phyloP scores from a whole-genome alignment of 2,113 vertebrate species.

The Gopherus flavomarginatus region DNA sequence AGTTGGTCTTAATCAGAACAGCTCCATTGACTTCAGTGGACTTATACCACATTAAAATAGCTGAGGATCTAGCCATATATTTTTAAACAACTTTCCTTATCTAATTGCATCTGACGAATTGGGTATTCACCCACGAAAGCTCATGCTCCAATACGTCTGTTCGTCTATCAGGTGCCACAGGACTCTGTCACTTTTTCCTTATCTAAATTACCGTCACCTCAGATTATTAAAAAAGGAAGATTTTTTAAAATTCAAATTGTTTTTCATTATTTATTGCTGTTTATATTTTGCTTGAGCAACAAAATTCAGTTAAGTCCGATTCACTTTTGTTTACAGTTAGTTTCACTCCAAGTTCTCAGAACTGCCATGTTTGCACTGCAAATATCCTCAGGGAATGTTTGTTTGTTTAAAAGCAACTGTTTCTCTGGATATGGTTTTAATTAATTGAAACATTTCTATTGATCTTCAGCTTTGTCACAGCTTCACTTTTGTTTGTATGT shows the following conservation, averaged over 20 bases:
- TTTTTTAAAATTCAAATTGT: neutral
- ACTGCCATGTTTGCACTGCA: neutral
- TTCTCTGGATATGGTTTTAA: neutral
- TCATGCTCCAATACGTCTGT: no score
- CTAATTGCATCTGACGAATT: neutral
- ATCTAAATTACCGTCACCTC: neutral
- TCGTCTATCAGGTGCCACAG: no score
- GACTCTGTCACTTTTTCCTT: neutral
- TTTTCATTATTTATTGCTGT: neutral
- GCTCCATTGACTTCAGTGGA: neutral
- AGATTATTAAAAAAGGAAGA: neutral
- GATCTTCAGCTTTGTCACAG: constrained; percentile 1
- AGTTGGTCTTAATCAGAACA: constrained; percentile 13
- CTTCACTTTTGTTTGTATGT: neutral
- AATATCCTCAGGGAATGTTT: neutral
- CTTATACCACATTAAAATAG: neutral
- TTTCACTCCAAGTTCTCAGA: neutral
- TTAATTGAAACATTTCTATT: neutral
- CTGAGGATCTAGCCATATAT: neutral
- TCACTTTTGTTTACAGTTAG: neutral
- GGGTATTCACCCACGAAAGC: no score
- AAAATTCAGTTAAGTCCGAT: fast-evolving
- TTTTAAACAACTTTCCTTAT: neutral
- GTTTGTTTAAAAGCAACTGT: constrained; percentile 3
- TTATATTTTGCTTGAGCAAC: neutral